phyloP scores from a whole-genome alignment of 2,113 vertebrate genomes.

The Psittacara wagleri region DNA sequence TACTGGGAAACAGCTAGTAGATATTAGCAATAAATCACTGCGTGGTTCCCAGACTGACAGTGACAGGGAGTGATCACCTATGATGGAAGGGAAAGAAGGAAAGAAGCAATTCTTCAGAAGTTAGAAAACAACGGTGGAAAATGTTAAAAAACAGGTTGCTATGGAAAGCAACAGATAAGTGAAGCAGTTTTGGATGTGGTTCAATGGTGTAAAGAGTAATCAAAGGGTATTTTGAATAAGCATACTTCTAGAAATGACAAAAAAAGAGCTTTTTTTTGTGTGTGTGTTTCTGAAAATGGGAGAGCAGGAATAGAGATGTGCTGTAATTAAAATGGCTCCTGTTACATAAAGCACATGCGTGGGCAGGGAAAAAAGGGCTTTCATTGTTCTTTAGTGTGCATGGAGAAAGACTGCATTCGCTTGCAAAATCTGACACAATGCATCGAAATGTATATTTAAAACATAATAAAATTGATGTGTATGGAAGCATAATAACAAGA shows the following conservation, averaged over 20 bases:
- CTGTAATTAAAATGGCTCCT: constrained; percentile 1
- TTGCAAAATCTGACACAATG: not conserved
- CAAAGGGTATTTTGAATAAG: not conserved
- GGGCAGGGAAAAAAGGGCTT: not conserved
- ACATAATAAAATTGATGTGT: not conserved
- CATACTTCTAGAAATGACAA: not conserved
- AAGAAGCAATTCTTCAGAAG: not conserved
- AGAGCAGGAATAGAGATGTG: not conserved
- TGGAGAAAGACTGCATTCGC: not conserved
- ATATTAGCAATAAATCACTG: not conserved
- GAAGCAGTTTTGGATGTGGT: not conserved
- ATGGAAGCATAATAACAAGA: not conserved
- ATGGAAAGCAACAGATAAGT: not conserved
- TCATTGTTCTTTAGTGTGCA: not conserved
- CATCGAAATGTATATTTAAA: not conserved
- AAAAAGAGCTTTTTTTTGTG: not conserved
- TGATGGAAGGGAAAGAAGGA: not conserved
- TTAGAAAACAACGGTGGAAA: not conserved
- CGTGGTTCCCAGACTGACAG: not conserved
- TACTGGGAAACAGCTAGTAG: not conserved
- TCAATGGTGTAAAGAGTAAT: not conserved
- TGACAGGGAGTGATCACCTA: not conserved
- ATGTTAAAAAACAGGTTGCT: not conserved
- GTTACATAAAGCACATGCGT: not conserved
- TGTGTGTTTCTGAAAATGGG: not conserved